Percentiles rank a stretch among this genome's conserved stretches.
Evolutionary conservation across 2,888 invertebrate genomes (phyloP).

Genomic region (Galerucella calmariensis): DNA sequence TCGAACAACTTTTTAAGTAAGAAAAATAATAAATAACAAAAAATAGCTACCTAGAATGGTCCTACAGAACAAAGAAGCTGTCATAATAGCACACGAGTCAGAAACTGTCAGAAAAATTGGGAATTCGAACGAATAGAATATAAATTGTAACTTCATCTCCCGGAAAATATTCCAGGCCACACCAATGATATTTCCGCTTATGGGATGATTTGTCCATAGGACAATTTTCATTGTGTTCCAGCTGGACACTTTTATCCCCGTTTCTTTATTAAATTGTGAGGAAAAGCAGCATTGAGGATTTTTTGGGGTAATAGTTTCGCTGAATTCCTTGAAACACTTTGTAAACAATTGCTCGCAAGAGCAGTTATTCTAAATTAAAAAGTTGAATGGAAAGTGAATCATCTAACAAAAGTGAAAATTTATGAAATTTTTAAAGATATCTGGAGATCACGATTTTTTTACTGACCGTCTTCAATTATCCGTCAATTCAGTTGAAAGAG

Average conservation of each 20-base stretch:
- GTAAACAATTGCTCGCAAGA: neutral
- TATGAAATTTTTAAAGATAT: too few relatives aligned
- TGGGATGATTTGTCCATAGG: conserved; percentile 13
- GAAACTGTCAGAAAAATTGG: neutral
- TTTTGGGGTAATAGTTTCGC: neutral
- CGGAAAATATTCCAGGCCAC: neutral
- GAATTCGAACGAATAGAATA: neutral
- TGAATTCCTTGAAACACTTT: neutral
- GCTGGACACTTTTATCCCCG: conserved; percentile 14
- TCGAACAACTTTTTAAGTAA: too few relatives aligned
- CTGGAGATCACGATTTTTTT: too few relatives aligned
- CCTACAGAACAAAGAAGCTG: too few relatives aligned
- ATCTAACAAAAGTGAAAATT: too few relatives aligned
- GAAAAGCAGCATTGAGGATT: neutral
- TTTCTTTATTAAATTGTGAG: conserved; percentile 3
- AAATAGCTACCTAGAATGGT: too few relatives aligned
- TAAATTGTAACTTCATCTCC: neutral
- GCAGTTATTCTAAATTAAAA: neutral
- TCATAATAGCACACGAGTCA: too few relatives aligned
- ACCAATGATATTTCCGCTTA: neutral
- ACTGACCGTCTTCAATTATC: neutral
- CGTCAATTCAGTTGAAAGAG: neutral
- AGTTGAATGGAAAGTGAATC: too few relatives aligned
- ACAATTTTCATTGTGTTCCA: conserved; percentile 3
- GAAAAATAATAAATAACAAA: too few relatives aligned